These are phyloP conservation scores for Thaleichthys pacificus DNA, from an alignment of 2,797 vertebrate genomes.

Conservation along the genomic window DNA sequence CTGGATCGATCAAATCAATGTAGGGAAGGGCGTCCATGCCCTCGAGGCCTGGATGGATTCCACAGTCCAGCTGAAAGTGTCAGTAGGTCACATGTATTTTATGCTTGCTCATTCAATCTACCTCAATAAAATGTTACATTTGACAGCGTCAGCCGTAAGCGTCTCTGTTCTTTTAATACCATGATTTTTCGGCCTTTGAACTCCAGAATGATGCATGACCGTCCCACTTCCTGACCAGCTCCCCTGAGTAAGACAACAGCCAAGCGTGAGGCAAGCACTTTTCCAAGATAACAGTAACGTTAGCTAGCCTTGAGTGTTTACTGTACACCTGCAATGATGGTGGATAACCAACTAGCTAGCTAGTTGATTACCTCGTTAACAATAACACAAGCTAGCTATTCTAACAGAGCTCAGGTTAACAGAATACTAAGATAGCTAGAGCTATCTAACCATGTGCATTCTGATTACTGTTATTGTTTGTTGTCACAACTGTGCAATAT, in stretches of 20 bases:
- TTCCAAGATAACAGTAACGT: not conserved
- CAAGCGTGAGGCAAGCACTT: not conserved
- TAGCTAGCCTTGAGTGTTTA: not conserved
- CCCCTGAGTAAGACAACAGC: constrained; percentile 74
- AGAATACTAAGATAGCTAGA: too few relatives aligned
- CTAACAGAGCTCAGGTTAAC: too few relatives aligned
- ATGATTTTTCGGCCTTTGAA: constrained; percentile 98
- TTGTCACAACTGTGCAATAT: too few relatives aligned
- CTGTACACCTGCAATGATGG: not conserved
- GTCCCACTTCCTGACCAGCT: constrained; percentile 93
- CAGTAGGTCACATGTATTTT: not conserved
- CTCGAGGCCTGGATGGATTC: constrained; percentile 93
- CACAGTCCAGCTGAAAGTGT: constrained; percentile 86
- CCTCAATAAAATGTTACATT: not conserved
- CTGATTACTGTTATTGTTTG: too few relatives aligned
- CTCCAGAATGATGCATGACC: constrained; percentile 94
- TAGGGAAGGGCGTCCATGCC: constrained; percentile 97
- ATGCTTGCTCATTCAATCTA: not conserved
- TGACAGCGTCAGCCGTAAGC: not conserved
- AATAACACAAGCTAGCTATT: not conserved
- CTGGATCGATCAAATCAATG: constrained; percentile 93
- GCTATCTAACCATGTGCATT: too few relatives aligned
- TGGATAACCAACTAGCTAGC: not conserved
- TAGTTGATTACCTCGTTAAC: not conserved
- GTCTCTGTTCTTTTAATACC: constrained; percentile 69